Base-by-base conservation (phyloP, 2,113 vertebrate genomes). In the Hylia prasina region DNA sequence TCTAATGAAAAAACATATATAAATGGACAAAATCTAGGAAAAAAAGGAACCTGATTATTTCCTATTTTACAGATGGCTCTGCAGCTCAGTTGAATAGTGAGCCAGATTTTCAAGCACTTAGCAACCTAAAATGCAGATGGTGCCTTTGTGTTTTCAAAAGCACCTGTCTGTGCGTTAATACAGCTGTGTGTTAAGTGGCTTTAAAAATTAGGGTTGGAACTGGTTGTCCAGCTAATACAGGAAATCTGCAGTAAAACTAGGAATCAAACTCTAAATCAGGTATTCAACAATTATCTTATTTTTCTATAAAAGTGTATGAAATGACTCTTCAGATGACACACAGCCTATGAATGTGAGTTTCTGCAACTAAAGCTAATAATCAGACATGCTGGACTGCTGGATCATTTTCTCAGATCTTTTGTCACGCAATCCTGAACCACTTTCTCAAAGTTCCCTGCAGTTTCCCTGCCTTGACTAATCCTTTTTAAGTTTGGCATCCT, bases 31-130 rank as follows among this genome's bases (percentile, higher is more conserved):
- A 93, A 91, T 25, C 45, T 70, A 58, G 42, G 42, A 88, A 61
- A 88, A 88, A 96, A 93, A 7, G 30, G 80, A 93, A 93, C 8
- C 12, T 93, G 75, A 93, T 96, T 88, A 94, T 96, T 93, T 88
- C 85, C 88, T 81, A 85, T 73, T 93, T 96, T 91, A 87, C 70
- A 95, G 73, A 90, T 75, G 90, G 53, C 42, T 84, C 25, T 89
- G 63, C 69, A 65, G 51, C 60, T 83, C 70, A 63, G 42, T 63
- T 47, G 69, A 69, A 91, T 50, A 82, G 9, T 3, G 2, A 93
- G 79, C 79, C 92, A 96, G 71, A 81, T 95, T 96, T 94, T 90
- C 79, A 93, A 88, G 87, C 78, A 70, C 90, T 95, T 88, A 94
- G 8, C 58, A 80, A 83, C 85, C 44, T 56, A 92, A 95, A 94